A percentile compares a stretch with the other conserved stretches of the same genome.
These are phyloP conservation scores for Hippocampus mohnikei DNA, from an alignment of 2,113 vertebrate species.

Conservation along the genomic window DNA sequence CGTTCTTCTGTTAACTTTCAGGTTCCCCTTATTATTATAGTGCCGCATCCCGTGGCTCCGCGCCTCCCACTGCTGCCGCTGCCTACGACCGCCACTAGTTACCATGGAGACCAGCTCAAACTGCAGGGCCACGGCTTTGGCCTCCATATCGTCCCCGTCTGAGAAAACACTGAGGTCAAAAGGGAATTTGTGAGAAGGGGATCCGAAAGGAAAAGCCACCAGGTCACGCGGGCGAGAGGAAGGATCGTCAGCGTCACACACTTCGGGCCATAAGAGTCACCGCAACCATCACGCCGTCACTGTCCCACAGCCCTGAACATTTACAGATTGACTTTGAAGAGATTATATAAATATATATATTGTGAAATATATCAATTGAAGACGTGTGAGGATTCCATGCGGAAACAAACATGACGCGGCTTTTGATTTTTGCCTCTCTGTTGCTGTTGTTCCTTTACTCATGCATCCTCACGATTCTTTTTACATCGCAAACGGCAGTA, in stretches of 20 bases:
- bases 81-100: conserved; percentile 99
- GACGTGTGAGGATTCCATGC: conserved; percentile 74
- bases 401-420: conserved; percentile 64
- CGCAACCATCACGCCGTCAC: conserved; percentile 51
- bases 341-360: conserved; percentile 81
- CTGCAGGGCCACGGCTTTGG: conserved; percentile 91
- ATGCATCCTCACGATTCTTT: conserved; percentile 66
- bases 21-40: conserved; percentile 99
- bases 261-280: conserved; percentile 38
- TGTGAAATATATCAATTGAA: conserved; percentile 76
- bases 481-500: conserved; percentile 63
- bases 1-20: conserved; percentile 99
- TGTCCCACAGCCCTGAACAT: conserved; percentile 59
- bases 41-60: conserved; percentile 99
- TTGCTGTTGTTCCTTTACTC: conserved; percentile 70
- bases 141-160: conserved; percentile 97
- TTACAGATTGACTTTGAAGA: conserved; percentile 76
- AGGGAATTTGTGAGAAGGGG: conserved; percentile 62
- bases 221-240: conserved; percentile 49
- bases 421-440: conserved; percentile 64
- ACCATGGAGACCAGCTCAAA: conserved; percentile 96
- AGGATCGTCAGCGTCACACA: conserved; percentile 50
- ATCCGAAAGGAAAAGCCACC: conserved; percentile 40
- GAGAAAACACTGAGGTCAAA: conserved; percentile 79
- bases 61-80: conserved; percentile 99